Evolutionary conservation across 1,140 invertebrate genomes (phyloP), one percentile per base, ranked within the genome.

Genomic region (Gryon sp.): DNA sequence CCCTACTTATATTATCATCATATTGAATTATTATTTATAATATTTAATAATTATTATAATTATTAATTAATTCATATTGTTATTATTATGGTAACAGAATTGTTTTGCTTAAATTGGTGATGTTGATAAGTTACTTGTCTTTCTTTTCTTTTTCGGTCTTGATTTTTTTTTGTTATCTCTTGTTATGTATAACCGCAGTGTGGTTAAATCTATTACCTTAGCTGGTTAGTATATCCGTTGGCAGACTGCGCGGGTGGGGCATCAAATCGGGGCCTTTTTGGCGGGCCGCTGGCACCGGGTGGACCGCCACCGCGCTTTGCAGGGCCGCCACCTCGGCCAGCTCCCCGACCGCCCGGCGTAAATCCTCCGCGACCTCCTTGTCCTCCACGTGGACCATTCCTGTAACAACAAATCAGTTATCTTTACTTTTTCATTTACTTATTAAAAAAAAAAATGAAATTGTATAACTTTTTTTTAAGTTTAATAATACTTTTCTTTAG

Each of bases 251-350:
- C 76, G 28, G 84, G 78, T 1, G 86, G 80, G 11, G 84, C 82
- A 60, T 89, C 88, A 20, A 87, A 89, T 74, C 88, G 82, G 0
- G 87, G 86, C 55, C 88, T 83, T 19, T 89, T 89, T 0, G 86
- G 85, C 9, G 88, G 88, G 34, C 88, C 88, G 30, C 83, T 84
- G 0, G 85, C 82, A 7, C 86, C 86, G 1, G 83, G 85, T 50
- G 86, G 86, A 4, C 86, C 86, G n/a, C 85, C 85, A 7, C 86
- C 86, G n/a, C 87, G 83, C 68, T 89, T 88, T 0, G 85, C 80
- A 4, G 86, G 84, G 5, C 84, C 86, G 16, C 84, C 85, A 34
- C 86, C 73, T 28, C 83, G 81, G 15, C 83, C 73, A 4, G 57
- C 68, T 16, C 79, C 79, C 15, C 86, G 83, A 8, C 83, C 83